Percentiles rank a stretch among this genome's conserved stretches.
Evolutionary conservation across 2,797 vertebrate genomes (phyloP).

Genomic region (Discoglossus pictus): DNA sequence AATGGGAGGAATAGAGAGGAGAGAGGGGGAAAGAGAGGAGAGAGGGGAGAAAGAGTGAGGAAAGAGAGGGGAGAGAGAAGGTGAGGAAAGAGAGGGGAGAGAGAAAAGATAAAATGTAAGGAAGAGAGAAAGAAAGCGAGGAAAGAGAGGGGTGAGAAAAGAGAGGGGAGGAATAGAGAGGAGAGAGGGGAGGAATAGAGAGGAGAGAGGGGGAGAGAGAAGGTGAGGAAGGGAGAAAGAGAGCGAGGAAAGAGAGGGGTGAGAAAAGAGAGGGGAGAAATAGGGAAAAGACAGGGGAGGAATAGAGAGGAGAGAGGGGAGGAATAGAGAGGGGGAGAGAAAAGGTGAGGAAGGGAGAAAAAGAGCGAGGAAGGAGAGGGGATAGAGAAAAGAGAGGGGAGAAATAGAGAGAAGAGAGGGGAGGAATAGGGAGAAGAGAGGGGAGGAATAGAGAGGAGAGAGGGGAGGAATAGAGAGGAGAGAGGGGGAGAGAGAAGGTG

Average conservation of each 20-base stretch:
- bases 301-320: neutral
- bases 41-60: neutral
- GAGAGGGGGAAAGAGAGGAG: constrained; percentile 54
- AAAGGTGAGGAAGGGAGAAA: constrained; percentile 30
- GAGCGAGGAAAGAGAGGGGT: neutral
- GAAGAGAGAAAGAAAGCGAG: neutral
- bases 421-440: neutral
- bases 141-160: neutral
- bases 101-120: neutral
- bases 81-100: neutral
- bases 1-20: no score
- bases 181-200: neutral
- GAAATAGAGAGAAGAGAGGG: neutral
- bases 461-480: neutral
- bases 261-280: neutral
- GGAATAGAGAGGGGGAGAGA: constrained; percentile 53
- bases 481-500: no score
- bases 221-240: neutral
- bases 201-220: neutral
- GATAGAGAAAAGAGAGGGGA: neutral
- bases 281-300: neutral
- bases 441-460: neutral
- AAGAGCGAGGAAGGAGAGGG: no score
- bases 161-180: neutral
- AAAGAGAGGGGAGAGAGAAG: neutral